Base-by-base conservation (phyloP, 2,797 vertebrate species). In the Brotula barbata region DNA sequence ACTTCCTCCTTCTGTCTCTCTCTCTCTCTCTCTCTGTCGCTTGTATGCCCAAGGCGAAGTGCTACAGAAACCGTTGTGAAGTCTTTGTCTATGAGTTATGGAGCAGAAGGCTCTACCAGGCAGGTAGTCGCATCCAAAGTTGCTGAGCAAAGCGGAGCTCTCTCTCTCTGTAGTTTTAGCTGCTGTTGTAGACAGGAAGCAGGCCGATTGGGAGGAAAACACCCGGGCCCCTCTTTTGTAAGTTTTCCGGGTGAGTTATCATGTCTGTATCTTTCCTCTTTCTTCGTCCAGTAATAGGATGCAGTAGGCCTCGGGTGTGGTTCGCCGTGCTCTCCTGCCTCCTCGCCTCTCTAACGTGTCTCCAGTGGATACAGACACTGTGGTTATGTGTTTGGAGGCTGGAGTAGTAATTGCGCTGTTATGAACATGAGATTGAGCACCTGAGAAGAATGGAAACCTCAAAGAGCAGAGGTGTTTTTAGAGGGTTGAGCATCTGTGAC, bases 1-100 rank as follows among this genome's bases (percentile, higher is more conserved):
- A 93, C 90, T 93, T 93, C 92, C 92, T 90, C 76, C 80, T 89
- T 89, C 81, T 82, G 71, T 80, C 55, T 65, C 68, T 78, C 51
- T 80, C 72, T 74, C 70, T 70, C 64, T 19, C 48, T 71, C 79
- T 73, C 52, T 83, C 34, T 34, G 59, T 67, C 20, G 31, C 50
- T 75, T 41, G 74, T 28, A 62, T 58, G 63, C 73, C 65, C 36
- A 42, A 65, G 67, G 58, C 64, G 25, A 79, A 66, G 59, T 55
- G 7, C 36, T 52, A 72, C 61, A 55, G 64, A 57, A 47, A 81
- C 53, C 17, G 22, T 47, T 57, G 69, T 71, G 42, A 75, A 64
- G 81, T 68, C 58, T 72, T 73, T 68, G 46, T 74, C 43, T 34
- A 3, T 63, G 46, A 56, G 44, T 54, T 67, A 40, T 69, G 78